Percentiles rank a stretch among this genome's conserved stretches.
These are phyloP conservation scores for Aulostomus chinensis DNA, from an alignment of 2,797 vertebrate species.

Conservation along the genomic window DNA sequence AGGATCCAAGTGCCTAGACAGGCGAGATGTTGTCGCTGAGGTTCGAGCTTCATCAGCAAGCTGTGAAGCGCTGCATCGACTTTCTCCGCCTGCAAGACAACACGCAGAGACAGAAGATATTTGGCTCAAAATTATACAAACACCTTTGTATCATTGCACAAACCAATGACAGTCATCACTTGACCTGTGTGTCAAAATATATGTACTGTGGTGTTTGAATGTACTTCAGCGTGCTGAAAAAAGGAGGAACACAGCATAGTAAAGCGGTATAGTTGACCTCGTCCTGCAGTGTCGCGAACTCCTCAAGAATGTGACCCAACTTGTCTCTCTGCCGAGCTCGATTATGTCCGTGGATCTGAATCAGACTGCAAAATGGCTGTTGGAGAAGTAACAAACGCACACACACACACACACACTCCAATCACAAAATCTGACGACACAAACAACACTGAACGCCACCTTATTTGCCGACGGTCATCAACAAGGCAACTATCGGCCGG, in stretches of 20 bases:
- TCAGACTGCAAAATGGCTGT: conserved; percentile 96
- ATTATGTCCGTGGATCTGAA: conserved; percentile 99
- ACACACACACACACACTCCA: not conserved
- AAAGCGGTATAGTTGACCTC: conserved; percentile 80
- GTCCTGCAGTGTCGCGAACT: conserved; percentile 97
- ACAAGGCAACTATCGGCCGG: too few species aligned
- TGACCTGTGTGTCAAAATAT: too few species aligned
- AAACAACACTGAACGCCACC: too few species aligned
- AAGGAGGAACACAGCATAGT: not conserved
- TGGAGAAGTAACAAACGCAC: conserved; percentile 3
- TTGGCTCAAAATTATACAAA: too few species aligned
- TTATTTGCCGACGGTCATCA: too few species aligned
- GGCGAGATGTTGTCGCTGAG: conserved; percentile 95
- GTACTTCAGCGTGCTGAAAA: not conserved
- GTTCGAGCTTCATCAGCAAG: conserved; percentile 96
- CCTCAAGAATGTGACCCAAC: conserved; percentile 96
- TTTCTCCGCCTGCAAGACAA: conserved; percentile 88
- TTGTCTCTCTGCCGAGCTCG: conserved; percentile 97
- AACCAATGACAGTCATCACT: too few species aligned
- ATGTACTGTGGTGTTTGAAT: too few species aligned
- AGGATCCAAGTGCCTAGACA: conserved; percentile 98
- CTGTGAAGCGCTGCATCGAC: conserved; percentile 96
- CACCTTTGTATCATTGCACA: too few species aligned
- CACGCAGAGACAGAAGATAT: not conserved
- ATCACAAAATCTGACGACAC: too few species aligned